These are phyloP conservation scores for Dipodomys stephensi DNA, from an alignment of 2,113 vertebrate species.

Conservation along the genomic window DNA sequence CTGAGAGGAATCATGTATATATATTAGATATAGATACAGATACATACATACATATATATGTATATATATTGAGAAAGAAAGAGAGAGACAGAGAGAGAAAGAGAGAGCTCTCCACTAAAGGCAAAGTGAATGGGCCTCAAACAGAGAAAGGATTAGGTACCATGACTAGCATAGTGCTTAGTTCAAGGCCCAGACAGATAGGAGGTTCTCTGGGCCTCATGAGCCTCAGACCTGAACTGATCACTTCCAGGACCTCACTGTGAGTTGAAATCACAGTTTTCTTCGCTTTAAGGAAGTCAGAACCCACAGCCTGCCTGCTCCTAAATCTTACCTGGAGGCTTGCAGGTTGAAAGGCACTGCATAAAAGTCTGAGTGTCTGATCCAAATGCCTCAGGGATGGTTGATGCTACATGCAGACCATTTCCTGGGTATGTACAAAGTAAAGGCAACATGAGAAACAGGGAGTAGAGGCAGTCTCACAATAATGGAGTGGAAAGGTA, in stretches of 20 bases:
- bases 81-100: too few species aligned
- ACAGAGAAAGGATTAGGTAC: background rate
- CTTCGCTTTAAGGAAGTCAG: background rate
- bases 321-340: background rate
- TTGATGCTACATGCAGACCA: background rate
- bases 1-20: background rate
- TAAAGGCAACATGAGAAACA: background rate
- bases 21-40: too few species aligned
- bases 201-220: background rate
- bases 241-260: background rate
- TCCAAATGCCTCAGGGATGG: background rate
- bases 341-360: background rate
- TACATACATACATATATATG: too few species aligned
- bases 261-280: too few species aligned
- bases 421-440: background rate
- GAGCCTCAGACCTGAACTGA: background rate
- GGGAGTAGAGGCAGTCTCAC: background rate
- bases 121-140: background rate
- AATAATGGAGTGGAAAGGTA: background rate
- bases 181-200: background rate
- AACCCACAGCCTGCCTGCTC: background rate
- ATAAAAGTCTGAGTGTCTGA: background rate
- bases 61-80: too few species aligned
- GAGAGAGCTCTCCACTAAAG: background rate
- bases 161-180: background rate